Base-by-base conservation (phyloP, 2,797 vertebrate genomes). In the Morus bassanus region DNA sequence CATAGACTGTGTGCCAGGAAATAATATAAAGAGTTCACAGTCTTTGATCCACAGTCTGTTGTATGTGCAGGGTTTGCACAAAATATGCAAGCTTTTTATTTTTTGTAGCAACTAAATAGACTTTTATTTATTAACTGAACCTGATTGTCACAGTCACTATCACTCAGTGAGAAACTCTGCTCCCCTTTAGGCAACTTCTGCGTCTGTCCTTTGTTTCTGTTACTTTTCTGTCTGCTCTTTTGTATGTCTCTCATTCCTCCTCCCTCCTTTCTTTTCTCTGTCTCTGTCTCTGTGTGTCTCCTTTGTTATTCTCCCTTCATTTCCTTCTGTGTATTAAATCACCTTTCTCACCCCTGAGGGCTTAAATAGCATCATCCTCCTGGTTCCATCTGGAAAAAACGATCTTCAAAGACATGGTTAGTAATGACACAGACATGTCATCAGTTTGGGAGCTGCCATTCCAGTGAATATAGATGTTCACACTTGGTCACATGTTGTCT, bases 311-410 rank as follows among this genome's bases (percentile, higher is more conserved):
- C 79, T 84, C 35, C 51, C 56, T 94, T 92, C 82, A 81, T 92
- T 93, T 89, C 63, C 37, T 83, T 84, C 54, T 69, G 51, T 69
- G 59, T 86, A 90, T 96, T 90, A 91, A 96, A 92, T 95, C 95
- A 96, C 91, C 89, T 94, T 93, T 94, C 73, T 96, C 88, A 90
- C 70, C 77, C 88, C 83, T 67, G 76, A 88, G 89, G 91, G 79
- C 72, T 88, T 81, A 93, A 95, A 88, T 65, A 91, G 54, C 85
- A 93, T 92, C 75, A 69, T 74, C 69, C 90, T 91, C 59, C 54
- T 10, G 0, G 11, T 94, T 93, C 77, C 28, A 31, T 73, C 69
- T 91, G 74, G 43, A 77, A 85, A 85, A 89, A 54, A 43, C 23
- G 31, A 86, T 78, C 60, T 90, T 88, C 75, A 89, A 77, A 92